Conservation (phyloP, 2,113 vertebrate species). For the Pomatostomus ruficeps region DNA sequence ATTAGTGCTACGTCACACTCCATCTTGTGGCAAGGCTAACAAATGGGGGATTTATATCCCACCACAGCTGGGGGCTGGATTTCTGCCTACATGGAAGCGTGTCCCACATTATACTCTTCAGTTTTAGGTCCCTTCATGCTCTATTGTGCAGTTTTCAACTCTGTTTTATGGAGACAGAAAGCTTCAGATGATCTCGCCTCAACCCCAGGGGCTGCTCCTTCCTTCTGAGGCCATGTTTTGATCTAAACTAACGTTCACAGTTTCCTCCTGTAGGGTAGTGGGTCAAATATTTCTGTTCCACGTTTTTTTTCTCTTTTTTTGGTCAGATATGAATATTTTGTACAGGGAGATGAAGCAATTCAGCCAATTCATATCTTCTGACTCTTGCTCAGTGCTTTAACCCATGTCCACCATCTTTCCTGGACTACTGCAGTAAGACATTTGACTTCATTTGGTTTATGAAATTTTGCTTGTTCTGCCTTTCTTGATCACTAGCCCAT, state of each 20-base stretch:
- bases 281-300: background rate
- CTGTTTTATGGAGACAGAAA: background rate
- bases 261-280: background rate
- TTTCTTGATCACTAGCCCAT: constrained; percentile 13
- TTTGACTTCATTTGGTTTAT: background rate
- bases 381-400: background rate
- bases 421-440: background rate
- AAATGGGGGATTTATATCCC: background rate
- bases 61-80: background rate
- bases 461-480: background rate
- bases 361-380: background rate
- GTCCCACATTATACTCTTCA: background rate
- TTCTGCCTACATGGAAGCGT: fast-evolving
- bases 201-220: background rate
- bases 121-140: background rate
- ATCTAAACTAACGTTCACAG: background rate
- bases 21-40: background rate
- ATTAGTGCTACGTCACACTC: background rate
- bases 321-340: background rate
- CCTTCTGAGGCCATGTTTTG: background rate
- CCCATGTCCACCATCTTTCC: background rate
- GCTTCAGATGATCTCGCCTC: background rate
- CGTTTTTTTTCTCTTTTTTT: background rate
- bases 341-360: background rate
- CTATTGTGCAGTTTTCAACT: background rate